Percentiles rank a stretch among this genome's conserved stretches.
Conservation (phyloP, 1,140 invertebrate genomes). For the Lordiphosa stackelbergi region DNA sequence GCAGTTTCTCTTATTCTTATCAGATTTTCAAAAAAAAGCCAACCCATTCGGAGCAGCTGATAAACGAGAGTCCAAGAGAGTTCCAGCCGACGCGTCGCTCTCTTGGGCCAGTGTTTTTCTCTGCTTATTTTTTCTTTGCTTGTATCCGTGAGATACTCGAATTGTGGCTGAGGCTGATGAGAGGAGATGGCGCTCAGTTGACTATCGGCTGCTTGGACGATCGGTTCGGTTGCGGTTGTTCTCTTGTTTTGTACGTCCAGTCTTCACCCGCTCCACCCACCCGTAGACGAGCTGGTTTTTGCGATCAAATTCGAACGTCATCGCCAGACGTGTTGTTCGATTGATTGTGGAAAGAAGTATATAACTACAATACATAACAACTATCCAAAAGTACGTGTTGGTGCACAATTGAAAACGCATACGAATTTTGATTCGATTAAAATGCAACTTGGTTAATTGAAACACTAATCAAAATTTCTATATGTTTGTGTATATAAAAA, state of each 20-base stretch:
- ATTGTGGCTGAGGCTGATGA: slow-evolving; percentile 5
- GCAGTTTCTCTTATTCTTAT: slow-evolving; percentile 2
- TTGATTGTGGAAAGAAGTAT: slow-evolving; percentile 48
- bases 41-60: slow-evolving; percentile 15
- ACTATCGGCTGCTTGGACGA: slow-evolving; percentile 26
- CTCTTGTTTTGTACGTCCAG: slow-evolving; percentile 4
- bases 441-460: slow-evolving; percentile 24
- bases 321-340: slow-evolving; percentile 64
- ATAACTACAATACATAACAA: slow-evolving; percentile 11
- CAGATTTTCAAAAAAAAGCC: background rate
- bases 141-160: slow-evolving; percentile 37
- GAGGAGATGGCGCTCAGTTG: slow-evolving; percentile 24
- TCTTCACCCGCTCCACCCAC: slow-evolving; percentile 17
- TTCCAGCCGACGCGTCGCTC: background rate
- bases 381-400: slow-evolving; percentile 64
- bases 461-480: slow-evolving; percentile 10
- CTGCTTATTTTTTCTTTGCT: slow-evolving; percentile 21
- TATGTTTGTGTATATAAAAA: slow-evolving; percentile 5
- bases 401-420: slow-evolving; percentile 31
- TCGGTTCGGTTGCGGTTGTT: slow-evolving; percentile 31
- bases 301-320: slow-evolving; percentile 62
- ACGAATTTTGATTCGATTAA: slow-evolving; percentile 13
- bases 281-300: slow-evolving; percentile 1
- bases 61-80: slow-evolving; percentile 10
- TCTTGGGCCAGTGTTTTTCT: background rate